A percentile compares a stretch with the other conserved stretches of the same genome.
phyloP scores from a whole-genome alignment of 2,797 vertebrate species.

The Ataeniobius toweri region DNA sequence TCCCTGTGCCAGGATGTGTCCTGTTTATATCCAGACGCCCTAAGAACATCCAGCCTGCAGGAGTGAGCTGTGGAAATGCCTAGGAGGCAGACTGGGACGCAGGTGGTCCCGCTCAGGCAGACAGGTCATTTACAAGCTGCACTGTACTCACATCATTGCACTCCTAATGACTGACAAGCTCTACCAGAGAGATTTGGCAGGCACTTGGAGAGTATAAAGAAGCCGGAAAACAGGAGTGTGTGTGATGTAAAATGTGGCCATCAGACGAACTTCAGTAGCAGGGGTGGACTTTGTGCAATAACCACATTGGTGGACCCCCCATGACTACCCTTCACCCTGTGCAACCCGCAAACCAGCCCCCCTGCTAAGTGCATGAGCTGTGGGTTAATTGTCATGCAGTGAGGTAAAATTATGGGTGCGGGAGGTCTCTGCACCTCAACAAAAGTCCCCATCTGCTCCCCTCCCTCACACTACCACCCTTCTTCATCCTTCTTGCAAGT shows the following conservation, averaged over 20 bases:
- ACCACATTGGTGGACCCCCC: conserved; percentile 66
- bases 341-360: conserved; percentile 60
- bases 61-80: conserved; percentile 59
- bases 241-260: conserved; percentile 49
- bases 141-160: conserved; percentile 67
- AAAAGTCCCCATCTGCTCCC: conserved; percentile 61
- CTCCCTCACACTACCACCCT: conserved; percentile 31
- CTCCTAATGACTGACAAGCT: conserved; percentile 69
- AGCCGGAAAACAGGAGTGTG: conserved; percentile 56
- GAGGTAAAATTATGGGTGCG: conserved; percentile 77
- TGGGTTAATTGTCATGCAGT: conserved; percentile 82
- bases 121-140: conserved; percentile 72
- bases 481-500: conserved; percentile 74
- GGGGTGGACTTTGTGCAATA: conserved; percentile 69
- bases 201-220: conserved; percentile 70
- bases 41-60: conserved; percentile 59
- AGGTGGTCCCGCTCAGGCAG: conserved; percentile 75
- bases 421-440: conserved; percentile 79
- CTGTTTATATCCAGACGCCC: conserved; percentile 61
- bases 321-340: conserved; percentile 59
- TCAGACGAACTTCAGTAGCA: conserved; percentile 67
- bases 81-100: conserved; percentile 64
- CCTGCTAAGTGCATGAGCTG: conserved; percentile 66
- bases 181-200: conserved; percentile 77
- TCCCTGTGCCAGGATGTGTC: conserved; percentile 68